A percentile compares a stretch with the other conserved stretches of the same genome.
phyloP scores from a whole-genome alignment of 1,140 invertebrate genomes.

The Trinorchestia longiramus region DNA sequence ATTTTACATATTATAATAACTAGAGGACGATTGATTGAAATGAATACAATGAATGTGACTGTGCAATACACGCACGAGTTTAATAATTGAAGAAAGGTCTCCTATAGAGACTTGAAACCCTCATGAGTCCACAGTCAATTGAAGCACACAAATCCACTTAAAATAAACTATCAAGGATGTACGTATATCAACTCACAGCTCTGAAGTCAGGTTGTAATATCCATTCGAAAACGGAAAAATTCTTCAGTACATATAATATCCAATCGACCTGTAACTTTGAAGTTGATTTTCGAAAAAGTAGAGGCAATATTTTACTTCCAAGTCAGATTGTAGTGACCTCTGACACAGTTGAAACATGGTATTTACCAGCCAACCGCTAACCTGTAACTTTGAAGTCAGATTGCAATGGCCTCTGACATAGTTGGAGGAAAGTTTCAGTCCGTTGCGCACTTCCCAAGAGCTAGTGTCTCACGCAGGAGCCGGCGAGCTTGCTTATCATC shows the following conservation, averaged over 20 bases:
- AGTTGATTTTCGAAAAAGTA: background rate
- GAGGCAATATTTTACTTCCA: background rate
- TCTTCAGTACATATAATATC: too few relatives aligned
- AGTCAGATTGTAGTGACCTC: background rate
- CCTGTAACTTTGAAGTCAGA: background rate
- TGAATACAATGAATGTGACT: background rate
- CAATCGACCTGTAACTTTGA: too few relatives aligned
- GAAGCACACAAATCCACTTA: too few relatives aligned
- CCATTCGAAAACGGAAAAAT: too few relatives aligned
- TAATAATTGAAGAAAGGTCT: background rate
- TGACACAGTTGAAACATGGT: background rate
- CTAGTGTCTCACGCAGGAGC: background rate
- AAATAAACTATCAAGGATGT: too few relatives aligned
- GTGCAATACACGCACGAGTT: background rate
- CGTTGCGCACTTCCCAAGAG: background rate
- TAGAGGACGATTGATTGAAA: background rate
- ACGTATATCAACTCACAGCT: too few relatives aligned
- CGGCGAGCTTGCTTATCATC: conserved; percentile 35
- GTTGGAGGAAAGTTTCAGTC: background rate
- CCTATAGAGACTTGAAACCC: background rate
- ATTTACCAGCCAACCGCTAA: background rate
- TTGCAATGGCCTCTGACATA: background rate
- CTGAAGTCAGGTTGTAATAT: too few relatives aligned
- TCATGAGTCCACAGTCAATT: background rate
- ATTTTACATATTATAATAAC: background rate